Evolutionary conservation across 1,140 invertebrate species (phyloP).

Genomic region (Drosophila ogumai): DNA sequence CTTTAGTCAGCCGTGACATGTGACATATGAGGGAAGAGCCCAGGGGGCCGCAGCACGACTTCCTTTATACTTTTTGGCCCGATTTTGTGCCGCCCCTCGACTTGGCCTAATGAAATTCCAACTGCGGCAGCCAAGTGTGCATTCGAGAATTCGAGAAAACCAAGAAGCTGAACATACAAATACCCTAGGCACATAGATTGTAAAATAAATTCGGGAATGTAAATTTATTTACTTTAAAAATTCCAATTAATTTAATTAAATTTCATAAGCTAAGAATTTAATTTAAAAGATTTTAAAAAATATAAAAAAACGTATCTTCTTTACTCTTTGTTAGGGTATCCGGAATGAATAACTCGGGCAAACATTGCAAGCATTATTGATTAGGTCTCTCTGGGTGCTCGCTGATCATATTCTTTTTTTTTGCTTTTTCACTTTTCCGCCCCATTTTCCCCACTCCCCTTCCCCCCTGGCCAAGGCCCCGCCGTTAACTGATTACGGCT

Average conservation of each 20-base stretch:
- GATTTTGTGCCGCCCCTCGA: constrained; percentile 6
- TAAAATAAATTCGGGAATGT: no score
- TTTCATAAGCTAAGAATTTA: not conserved
- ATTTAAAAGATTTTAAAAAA: no score
- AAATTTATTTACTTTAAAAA: not conserved
- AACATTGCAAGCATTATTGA: constrained; percentile 56
- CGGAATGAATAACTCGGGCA: not conserved
- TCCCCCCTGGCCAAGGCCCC: not conserved
- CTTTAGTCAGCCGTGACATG: constrained; percentile 53
- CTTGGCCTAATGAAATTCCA: constrained; percentile 54
- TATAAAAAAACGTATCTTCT: not conserved
- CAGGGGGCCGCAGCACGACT: constrained; percentile 6
- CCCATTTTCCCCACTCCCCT: not conserved
- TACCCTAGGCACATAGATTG: not conserved
- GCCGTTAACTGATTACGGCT: constrained; percentile 43
- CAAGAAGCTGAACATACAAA: not conserved
- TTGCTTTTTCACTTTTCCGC: not conserved
- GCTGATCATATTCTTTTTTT: constrained; percentile 3
- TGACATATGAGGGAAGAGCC: constrained; percentile 29
- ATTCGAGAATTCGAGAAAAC: not conserved
- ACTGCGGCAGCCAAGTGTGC: constrained; percentile 39
- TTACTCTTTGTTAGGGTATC: not conserved
- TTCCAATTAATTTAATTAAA: not conserved
- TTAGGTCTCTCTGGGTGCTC: constrained; percentile 36
- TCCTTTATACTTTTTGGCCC: constrained; percentile 3